phyloP scores from a whole-genome alignment of 2,888 invertebrate species.

The Rhingia rostrata region DNA sequence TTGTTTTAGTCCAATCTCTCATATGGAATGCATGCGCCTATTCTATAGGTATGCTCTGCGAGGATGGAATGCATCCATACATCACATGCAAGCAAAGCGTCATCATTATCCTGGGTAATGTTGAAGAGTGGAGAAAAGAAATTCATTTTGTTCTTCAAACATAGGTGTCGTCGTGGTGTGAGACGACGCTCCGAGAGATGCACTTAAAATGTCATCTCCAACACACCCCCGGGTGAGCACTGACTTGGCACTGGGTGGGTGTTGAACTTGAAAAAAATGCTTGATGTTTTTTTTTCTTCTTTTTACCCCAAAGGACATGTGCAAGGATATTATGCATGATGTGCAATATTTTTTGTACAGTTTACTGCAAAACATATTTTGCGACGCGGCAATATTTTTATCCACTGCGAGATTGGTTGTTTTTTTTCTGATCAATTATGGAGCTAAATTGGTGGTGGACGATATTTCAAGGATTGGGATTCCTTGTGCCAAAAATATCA shows the following conservation, averaged over 20 bases:
- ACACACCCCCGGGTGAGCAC: not conserved
- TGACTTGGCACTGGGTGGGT: slow-evolving; percentile 21
- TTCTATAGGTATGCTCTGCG: not conserved
- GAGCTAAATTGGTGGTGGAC: not conserved
- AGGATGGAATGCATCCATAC: slow-evolving; percentile 45
- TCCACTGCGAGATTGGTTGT: not conserved
- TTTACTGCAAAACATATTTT: slow-evolving; percentile 69
- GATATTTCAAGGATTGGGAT: no score
- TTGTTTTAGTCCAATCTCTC: slow-evolving; percentile 66
- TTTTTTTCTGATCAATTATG: not conserved
- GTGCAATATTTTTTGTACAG: slow-evolving; percentile 56
- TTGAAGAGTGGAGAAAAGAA: slow-evolving; percentile 29
- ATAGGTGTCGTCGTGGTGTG: slow-evolving; percentile 33
- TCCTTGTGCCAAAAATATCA: no score
- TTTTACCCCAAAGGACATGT: slow-evolving; percentile 45
- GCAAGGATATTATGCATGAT: slow-evolving; percentile 15
- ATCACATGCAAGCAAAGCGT: slow-evolving; percentile 27
- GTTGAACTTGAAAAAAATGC: slow-evolving; percentile 63
- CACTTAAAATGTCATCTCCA: slow-evolving; percentile 68
- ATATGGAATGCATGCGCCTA: slow-evolving; percentile 1
- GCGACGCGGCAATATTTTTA: not conserved
- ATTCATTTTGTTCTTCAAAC: slow-evolving; percentile 60
- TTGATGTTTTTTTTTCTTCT: not conserved
- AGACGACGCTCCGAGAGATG: slow-evolving; percentile 62
- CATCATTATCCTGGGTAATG: slow-evolving; percentile 54